Conservation (phyloP, 1,140 invertebrate genomes). For the Calephelis virginiensis region DNA sequence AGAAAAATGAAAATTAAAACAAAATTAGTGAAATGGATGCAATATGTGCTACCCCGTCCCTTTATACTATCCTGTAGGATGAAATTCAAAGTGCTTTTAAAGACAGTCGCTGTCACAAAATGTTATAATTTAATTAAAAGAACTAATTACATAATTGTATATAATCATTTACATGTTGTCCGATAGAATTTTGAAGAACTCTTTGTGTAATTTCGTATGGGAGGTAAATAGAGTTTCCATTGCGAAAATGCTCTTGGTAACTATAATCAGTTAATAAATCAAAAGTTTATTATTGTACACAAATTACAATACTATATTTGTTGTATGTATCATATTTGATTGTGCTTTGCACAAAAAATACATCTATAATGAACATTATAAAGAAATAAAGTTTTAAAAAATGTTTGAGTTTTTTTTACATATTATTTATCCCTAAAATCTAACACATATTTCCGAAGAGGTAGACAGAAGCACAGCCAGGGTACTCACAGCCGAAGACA, state of each 20-base stretch:
- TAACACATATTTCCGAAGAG: too few relatives aligned
- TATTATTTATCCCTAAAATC: too few relatives aligned
- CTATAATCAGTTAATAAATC: constrained; percentile 72
- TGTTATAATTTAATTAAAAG: constrained; percentile 44
- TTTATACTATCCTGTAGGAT: constrained; percentile 35
- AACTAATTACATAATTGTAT: constrained; percentile 39
- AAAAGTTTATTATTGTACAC: constrained; percentile 76
- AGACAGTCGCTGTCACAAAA: constrained; percentile 72
- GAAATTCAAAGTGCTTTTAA: constrained; percentile 67
- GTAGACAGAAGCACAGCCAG: too few relatives aligned
- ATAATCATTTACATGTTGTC: constrained; percentile 47
- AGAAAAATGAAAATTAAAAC: constrained; percentile 19
- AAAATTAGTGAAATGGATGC: constrained; percentile 22
- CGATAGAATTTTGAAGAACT: constrained; percentile 41
- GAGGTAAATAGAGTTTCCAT: constrained; percentile 49
- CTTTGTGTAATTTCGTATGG: constrained; percentile 38
- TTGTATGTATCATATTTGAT: constrained; percentile 70
- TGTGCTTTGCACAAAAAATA: constrained; percentile 63
- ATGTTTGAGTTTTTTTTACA: constrained; percentile 41
- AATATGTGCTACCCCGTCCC: constrained; percentile 20
- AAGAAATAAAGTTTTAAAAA: constrained; percentile 74
- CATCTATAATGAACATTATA: constrained; percentile 74
- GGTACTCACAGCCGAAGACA: too few relatives aligned
- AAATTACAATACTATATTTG: constrained; percentile 71
- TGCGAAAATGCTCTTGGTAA: constrained; percentile 58